Evolutionary conservation across 2,888 invertebrate species (phyloP).

Genomic region (Lochmaea capreae): DNA sequence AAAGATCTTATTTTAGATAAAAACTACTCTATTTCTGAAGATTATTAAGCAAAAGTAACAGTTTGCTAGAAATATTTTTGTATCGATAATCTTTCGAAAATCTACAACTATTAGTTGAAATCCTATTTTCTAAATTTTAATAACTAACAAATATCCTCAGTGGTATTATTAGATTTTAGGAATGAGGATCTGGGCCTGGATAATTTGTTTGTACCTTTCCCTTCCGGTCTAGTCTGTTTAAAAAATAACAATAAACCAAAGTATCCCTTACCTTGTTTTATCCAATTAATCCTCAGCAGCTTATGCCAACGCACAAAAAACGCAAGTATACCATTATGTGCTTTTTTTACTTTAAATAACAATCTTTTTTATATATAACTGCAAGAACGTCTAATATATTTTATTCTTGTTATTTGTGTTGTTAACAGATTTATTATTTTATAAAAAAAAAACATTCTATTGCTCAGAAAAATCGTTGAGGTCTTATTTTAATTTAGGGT

Average conservation of each 20-base stretch:
- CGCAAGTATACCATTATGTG: slow-evolving; percentile 58
- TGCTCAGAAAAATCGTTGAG: slow-evolving; percentile 26
- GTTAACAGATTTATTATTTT: slow-evolving; percentile 52
- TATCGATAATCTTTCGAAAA: not conserved
- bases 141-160: not conserved
- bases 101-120: slow-evolving; percentile 1
- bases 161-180: not conserved
- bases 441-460: slow-evolving; percentile 40
- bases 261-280: slow-evolving; percentile 47
- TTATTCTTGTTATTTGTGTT: slow-evolving; percentile 61
- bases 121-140: not conserved
- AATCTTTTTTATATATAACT: slow-evolving; percentile 42
- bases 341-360: slow-evolving; percentile 47
- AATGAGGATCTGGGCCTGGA: slow-evolving; percentile 3
- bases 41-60: too few species aligned
- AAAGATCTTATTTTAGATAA: too few species aligned
- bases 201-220: slow-evolving; percentile 21
- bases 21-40: too few species aligned
- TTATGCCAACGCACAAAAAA: slow-evolving; percentile 58
- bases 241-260: slow-evolving; percentile 51
- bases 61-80: not conserved
- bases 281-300: slow-evolving; percentile 45
- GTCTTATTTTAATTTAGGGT: not conserved
- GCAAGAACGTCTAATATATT: slow-evolving; percentile 48
- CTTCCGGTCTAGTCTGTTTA: slow-evolving; percentile 47